Percentiles rank a stretch among this genome's conserved stretches.
Evolutionary conservation across 2,797 vertebrate genomes (phyloP).

Genomic region (Masticophis lateralis): DNA sequence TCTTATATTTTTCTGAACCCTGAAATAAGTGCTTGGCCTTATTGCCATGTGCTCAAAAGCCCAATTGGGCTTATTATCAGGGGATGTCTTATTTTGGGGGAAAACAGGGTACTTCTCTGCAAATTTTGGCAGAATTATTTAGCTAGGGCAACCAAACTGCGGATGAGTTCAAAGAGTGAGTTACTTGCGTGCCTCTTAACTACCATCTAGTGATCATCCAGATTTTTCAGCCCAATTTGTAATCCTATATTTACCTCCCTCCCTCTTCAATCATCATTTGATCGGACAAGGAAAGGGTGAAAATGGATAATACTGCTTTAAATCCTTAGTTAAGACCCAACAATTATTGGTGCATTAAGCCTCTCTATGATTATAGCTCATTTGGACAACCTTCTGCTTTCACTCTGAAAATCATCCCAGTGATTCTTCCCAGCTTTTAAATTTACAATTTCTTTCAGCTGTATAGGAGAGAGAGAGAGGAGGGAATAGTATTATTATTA

Average conservation of each 20-base stretch:
- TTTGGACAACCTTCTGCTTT: not conserved
- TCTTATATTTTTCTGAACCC: no score
- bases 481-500: not conserved
- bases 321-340: not conserved
- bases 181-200: not conserved
- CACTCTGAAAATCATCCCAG: not conserved
- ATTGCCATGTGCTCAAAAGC: no score
- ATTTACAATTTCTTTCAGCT: not conserved
- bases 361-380: slow-evolving; percentile 5
- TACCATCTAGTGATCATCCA: not conserved
- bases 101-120: not conserved
- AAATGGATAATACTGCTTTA: not conserved
- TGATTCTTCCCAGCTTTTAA: not conserved
- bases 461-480: not conserved
- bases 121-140: not conserved
- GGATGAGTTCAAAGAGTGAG: not conserved
- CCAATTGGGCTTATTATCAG: no score
- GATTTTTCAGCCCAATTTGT: not conserved
- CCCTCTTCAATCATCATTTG: not conserved
- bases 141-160: not conserved
- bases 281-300: not conserved
- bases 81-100: no score
- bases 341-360: not conserved
- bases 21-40: no score
- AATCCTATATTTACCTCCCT: not conserved